Evolutionary conservation across 2,113 vertebrate species (phyloP), one percentile per base, ranked within the genome.

Genomic region (Eidolon helvum): DNA sequence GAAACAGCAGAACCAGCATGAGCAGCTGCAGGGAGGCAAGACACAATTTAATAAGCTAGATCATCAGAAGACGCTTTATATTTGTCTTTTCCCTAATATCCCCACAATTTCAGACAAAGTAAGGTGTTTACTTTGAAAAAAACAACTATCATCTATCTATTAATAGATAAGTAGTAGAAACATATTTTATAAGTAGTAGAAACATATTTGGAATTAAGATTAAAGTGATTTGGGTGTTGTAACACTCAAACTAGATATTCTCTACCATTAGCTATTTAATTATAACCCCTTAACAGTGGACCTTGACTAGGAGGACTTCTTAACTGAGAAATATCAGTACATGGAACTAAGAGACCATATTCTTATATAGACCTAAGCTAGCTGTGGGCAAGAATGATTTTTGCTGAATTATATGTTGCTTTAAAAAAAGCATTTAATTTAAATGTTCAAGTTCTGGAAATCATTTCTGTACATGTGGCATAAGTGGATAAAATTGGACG

Each of bases 331-430:
- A 4, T 24, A 66, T 82, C 40, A 69, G 19, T 59, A 71, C 22
- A 16, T 16, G 40, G 11, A 35, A 57, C 10, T 71, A 72, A 75
- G 21, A 55, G 68, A 75, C 12, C 5, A 28, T 53, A 63, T 86
- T 91, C 33, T 94, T 57, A n/a, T 24, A 57, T 19, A 22, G 26
- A 68, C 28, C 28, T 63, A 88, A 92, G 24, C 66, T 80, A 11
- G 19, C 43, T 48, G 87, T 22, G n/a, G 93, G 65, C 22, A 91
- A 80, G 22, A 93, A 90, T 66, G 59, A 35, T 71, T 91, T 92
- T 85, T 85, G 40, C n/a, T 61, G 30, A 94, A 38, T 68, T 87
- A 24, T 5, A 9, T 12, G 15, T 69, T 77, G 40, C 45, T 95
- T 94, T 65, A 74, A 92, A 92, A 69, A 66, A 65, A 63, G 18